phyloP scores from a whole-genome alignment of 2,797 vertebrate species.

The Astyanax mexicanus region DNA sequence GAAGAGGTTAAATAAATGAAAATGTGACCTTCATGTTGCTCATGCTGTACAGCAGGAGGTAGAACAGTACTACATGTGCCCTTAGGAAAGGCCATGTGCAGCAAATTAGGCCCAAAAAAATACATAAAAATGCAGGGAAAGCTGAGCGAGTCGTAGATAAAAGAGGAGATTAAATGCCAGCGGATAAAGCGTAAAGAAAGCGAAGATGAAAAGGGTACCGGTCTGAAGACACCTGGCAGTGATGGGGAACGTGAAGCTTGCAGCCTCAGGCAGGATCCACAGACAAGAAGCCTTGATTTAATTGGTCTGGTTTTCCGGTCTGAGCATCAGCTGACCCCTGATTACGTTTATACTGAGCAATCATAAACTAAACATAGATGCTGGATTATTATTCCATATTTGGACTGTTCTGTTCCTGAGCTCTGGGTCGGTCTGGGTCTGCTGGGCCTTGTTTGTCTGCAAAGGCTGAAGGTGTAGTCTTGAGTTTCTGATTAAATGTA shows the following conservation, averaged over 20 bases:
- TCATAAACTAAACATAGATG: not conserved
- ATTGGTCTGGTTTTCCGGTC: slow-evolving; percentile 15
- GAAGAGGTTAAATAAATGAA: slow-evolving; percentile 25
- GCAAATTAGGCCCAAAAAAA: slow-evolving; percentile 23
- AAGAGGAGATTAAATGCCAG: slow-evolving; percentile 39
- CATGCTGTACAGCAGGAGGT: slow-evolving; percentile 14
- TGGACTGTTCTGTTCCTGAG: not conserved
- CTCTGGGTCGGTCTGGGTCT: too few species aligned
- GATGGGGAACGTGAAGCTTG: not conserved
- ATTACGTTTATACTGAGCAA: slow-evolving; percentile 1
- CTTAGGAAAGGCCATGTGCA: slow-evolving; percentile 40
- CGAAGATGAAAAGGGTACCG: slow-evolving; percentile 32
- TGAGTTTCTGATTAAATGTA: too few species aligned
- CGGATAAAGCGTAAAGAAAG: not conserved
- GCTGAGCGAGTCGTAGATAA: slow-evolving; percentile 11
- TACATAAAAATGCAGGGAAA: slow-evolving; percentile 21
- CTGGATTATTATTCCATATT: not conserved
- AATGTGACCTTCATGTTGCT: slow-evolving; percentile 14
- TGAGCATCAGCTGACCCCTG: not conserved
- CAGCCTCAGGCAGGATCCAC: not conserved
- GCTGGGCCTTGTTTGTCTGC: not conserved
- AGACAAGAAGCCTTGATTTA: not conserved
- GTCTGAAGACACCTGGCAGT: not conserved
- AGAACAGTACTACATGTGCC: slow-evolving; percentile 13
- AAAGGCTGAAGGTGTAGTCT: too few species aligned